Evolutionary conservation across 2,113 vertebrate genomes (phyloP), one percentile per base, ranked within the genome.

Genomic region (Tor tambroides): DNA sequence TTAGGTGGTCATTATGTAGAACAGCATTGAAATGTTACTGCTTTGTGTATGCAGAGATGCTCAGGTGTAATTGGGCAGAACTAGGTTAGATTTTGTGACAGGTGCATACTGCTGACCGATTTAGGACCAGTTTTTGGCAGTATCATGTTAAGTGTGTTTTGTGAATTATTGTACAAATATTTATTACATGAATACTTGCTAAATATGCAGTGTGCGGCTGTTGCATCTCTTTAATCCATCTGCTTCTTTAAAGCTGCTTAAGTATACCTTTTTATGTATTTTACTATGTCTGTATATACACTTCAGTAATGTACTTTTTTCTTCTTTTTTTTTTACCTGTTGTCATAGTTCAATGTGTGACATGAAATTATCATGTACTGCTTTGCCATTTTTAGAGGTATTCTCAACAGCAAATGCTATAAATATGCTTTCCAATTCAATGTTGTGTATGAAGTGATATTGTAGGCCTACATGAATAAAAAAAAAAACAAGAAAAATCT

Each of bases 151-250:
- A 54, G 65, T 81, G 61, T 59, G 9, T 61, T 83, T 88, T 90
- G 86, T 90, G 87, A 90, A 89, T 81, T 86, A 86, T 61, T 90
- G 89, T 90, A 90, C 80, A 90, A 88, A 90, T 88, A 90, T 90
- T 90, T 90, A 88, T 90, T 88, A 80, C 74, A 76, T 56, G 54
- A 35, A 87, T 85, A 85, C 76, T 87, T 71, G 38, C 71, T 72
- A 82, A 46, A 61, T 54, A 85, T 77, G 76, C 56, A 82, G 86
- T 83, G 41, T 54, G 71, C 14, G 17, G 49, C 69, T 69, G 63
- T 54, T 76, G 63, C 30, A 74, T 89, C 54, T 86, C 65, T 41
- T 38, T 85, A 83, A 85, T 86, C 56, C 65, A 35, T 67, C 23
- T 61, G 49, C 65, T 77, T 35, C 41, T 78, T 81, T 84, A 80